A percentile compares a stretch with the other conserved stretches of the same genome.
phyloP scores from a whole-genome alignment of 2,797 vertebrate genomes.

The Hafferia zeledoni region DNA sequence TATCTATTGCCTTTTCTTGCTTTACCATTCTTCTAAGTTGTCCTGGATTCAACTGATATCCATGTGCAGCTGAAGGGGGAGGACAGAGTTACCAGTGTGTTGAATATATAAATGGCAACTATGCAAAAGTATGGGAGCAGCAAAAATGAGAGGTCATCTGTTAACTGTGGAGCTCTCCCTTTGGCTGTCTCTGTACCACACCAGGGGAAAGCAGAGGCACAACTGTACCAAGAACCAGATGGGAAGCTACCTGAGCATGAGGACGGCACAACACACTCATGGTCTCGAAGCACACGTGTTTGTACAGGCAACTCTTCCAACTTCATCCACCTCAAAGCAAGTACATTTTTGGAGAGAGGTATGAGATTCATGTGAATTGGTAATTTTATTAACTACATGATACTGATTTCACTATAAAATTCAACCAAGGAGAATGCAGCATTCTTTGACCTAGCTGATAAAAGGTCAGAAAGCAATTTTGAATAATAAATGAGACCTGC shows the following conservation, averaged over 20 bases:
- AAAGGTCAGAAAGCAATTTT: slow-evolving; percentile 84
- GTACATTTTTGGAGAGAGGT: slow-evolving; percentile 12
- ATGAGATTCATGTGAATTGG: background rate
- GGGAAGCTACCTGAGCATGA: background rate
- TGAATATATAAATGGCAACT: background rate
- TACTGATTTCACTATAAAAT: slow-evolving; percentile 76
- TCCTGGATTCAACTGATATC: background rate
- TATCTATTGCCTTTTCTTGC: background rate
- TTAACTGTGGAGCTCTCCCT: background rate
- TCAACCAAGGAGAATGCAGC: slow-evolving; percentile 69
- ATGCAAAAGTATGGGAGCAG: background rate
- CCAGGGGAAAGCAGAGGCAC: background rate
- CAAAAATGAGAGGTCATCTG: background rate
- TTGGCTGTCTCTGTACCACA: background rate
- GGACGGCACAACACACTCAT: background rate
- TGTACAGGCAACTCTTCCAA: background rate
- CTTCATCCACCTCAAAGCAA: background rate
- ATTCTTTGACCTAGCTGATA: slow-evolving; percentile 76
- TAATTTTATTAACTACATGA: slow-evolving; percentile 71
- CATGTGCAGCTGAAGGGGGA: accelerated
- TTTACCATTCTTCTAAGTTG: background rate
- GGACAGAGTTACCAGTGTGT: background rate
- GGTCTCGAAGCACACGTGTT: background rate
- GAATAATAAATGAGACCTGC: slow-evolving; percentile 87
- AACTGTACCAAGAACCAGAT: background rate